Evolutionary conservation across 2,797 vertebrate genomes (phyloP), one percentile per base, ranked within the genome.

Genomic region (Thripadectes ignobilis): DNA sequence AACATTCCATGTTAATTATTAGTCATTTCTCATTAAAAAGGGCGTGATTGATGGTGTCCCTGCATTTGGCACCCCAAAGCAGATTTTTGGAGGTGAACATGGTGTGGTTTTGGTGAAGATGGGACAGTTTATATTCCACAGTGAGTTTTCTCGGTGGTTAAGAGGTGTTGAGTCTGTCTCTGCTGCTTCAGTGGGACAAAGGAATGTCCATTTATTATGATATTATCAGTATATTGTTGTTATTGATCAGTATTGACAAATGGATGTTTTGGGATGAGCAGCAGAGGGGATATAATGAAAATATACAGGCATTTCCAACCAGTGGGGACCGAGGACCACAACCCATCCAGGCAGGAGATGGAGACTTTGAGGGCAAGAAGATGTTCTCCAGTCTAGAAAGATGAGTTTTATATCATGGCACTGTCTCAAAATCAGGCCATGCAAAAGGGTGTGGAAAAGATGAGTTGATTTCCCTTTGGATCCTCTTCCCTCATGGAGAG

Each of bases 401-500:
- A 2, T 7, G 11, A 11, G 3, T 11, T 88, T 67, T 34, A 3
- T 7, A 4, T 32, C 38, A n/a, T 2, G 12, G 29, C 10, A 1
- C 21, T 71, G 26, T 6, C 10, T 5, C 39, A 24, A n/a, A 76
- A 58, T 80, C 7, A 6, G 43, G 24, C 24, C 36, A 0, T 11
- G 8, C 5, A 11, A 6, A 46, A 22, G 30, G 6, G 3, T 39
- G 58, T 10, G 45, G 65, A 21, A 6, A 9, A 39, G 14, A 4
- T 17, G 15, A 10, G 10, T 79, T 76, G 39, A 21, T 83, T 17
- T 77, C 10, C 0, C 7, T 0, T 4, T 1, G 0, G 23, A 12
- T 46, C 58, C 19, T 21, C 0, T 13, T 17, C 7, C 1, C 2
- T 46, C 21, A 0, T 1, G 55, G 51, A 27, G 5, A 24, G 29